Base-by-base conservation (phyloP, 2,888 invertebrate genomes). In the Himalopsyche tibetana region DNA sequence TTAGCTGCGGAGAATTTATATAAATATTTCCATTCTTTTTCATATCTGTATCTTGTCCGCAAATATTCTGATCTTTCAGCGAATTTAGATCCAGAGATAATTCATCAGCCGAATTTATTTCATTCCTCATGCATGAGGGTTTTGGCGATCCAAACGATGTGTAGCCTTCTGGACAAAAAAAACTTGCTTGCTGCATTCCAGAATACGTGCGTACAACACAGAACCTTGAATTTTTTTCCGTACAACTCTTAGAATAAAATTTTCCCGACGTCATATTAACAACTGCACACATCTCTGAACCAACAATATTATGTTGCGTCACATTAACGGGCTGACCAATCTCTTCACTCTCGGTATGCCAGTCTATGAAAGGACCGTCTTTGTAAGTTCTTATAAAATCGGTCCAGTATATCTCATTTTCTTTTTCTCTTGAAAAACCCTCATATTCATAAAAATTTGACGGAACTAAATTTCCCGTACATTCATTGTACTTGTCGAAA, bases 381-480 rank as follows among this genome's bases (percentile, higher is more conserved):
- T 63, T 8, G 63, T 63, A 63, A 63, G n/a, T 6, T 63, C 63
- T 63, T 63, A 28, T 63, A 19, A 63, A 63, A 63, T 63, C 63
- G 4, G 63, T 63, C 63, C 63, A 63, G 11, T 63, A 63, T 9
- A 63, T 19, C 0, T 63, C 63, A 63, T 2, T 63, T 19, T n/a
- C 0, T 6, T 63, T 19, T 15, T 51, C 51, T 4, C 4, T 51
- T 15, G 5, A 19, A 8, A 63, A n/a, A 19, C 3, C 63, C 8
- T 19, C 8, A 63, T 63, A 19, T 19, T 63, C 63, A 63, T 19
- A 63, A 63, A 63, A 63, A 63, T 63, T 19, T 8, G 5, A 19
- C 8, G 63, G 63, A 28, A 63, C 63, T 8, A 63, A 19, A 28
- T 63, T 63, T n/a, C 19, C 63, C 2, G 19, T 19, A 19, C 63